Conservation (phyloP, 2,113 vertebrate species). For the Salvelinus namaycush region DNA sequence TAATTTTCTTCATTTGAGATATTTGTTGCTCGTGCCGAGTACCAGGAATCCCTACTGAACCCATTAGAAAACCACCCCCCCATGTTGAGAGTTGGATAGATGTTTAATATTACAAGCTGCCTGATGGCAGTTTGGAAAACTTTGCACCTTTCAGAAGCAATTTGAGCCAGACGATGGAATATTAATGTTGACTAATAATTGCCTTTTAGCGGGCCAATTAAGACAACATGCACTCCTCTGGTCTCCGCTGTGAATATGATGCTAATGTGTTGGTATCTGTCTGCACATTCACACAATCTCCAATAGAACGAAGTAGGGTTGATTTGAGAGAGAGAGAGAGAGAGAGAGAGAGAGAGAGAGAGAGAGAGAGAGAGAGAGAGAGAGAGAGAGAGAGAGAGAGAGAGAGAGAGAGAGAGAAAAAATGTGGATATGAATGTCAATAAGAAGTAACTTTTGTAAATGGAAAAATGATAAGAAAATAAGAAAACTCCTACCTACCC, state of each 20-base stretch:
- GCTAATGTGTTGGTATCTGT: conserved; percentile 67
- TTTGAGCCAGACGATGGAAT: conserved; percentile 62
- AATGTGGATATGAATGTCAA: conserved; percentile 3
- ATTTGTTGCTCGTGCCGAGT: neutral
- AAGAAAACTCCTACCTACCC: neutral
- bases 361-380: too few species aligned
- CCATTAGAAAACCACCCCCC: conserved; percentile 35
- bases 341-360: too few species aligned
- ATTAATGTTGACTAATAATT: conserved; percentile 75
- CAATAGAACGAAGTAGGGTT: too few species aligned
- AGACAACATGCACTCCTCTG: conserved; percentile 52
- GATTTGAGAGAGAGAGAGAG: too few species aligned
- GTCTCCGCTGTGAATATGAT: conserved; percentile 61
- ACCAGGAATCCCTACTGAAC: neutral
- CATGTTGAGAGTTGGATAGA: conserved; percentile 30
- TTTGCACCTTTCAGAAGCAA: conserved; percentile 56
- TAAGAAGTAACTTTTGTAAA: conserved; percentile 41
- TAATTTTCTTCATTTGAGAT: too few species aligned
- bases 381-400: too few species aligned
- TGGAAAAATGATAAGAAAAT: neutral
- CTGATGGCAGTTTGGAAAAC: conserved; percentile 54
- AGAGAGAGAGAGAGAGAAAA: too few species aligned
- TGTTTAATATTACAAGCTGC: conserved; percentile 60
- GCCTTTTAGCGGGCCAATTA: conserved; percentile 71
- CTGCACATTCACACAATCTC: conserved; percentile 38